phyloP scores from a whole-genome alignment of 1,140 invertebrate genomes.

The Aphelinus atriplicis region DNA sequence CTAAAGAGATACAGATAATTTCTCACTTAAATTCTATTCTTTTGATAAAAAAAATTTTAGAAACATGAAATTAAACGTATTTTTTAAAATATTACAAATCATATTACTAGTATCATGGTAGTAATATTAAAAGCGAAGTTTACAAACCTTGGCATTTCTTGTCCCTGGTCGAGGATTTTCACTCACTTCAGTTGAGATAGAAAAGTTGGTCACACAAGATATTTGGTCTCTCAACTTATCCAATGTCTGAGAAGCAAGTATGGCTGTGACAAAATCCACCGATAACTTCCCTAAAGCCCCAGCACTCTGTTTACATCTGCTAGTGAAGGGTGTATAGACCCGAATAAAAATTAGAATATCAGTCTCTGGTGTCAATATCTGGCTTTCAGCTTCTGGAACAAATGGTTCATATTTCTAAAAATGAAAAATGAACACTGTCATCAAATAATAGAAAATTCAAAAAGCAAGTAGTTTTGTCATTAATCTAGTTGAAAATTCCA shows the following conservation, averaged over 20 bases:
- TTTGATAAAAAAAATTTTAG: not conserved
- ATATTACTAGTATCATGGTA: no score
- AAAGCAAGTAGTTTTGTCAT: not conserved
- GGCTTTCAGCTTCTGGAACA: not conserved
- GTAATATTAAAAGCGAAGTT: not conserved
- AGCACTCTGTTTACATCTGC: slow-evolving; percentile 29
- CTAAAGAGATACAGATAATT: no score
- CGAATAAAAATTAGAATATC: slow-evolving; percentile 33
- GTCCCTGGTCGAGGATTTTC: slow-evolving; percentile 62
- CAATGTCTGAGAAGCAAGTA: slow-evolving; percentile 73
- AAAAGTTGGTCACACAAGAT: slow-evolving; percentile 73
- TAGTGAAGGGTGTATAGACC: slow-evolving; percentile 34
- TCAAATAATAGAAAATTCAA: not conserved
- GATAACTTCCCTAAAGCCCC: slow-evolving; percentile 49
- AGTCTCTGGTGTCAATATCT: slow-evolving; percentile 3
- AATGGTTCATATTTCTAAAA: slow-evolving; percentile 28
- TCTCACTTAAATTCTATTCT: no score
- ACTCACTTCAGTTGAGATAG: slow-evolving; percentile 72
- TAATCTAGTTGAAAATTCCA: not conserved
- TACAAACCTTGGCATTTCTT: slow-evolving; percentile 65
- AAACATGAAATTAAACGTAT: no score
- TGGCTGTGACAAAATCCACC: slow-evolving; percentile 69
- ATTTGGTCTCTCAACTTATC: slow-evolving; percentile 75
- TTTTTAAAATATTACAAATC: no score
- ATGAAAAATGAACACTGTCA: not conserved